Evolutionary conservation across 2,797 vertebrate genomes (phyloP), one percentile per base, ranked within the genome.

Genomic region (Synanceia verrucosa): DNA sequence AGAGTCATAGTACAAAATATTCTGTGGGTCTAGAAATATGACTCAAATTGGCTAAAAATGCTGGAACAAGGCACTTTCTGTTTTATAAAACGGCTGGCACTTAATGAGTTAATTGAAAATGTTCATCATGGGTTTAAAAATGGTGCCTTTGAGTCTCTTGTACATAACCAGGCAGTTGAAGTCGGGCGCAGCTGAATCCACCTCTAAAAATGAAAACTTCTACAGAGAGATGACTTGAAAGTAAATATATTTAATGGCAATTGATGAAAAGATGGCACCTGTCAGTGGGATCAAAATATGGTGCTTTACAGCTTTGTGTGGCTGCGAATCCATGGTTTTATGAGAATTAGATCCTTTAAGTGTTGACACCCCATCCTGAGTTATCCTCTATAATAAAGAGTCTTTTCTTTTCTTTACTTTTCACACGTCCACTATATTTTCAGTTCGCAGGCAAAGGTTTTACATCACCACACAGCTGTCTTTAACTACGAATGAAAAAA

Each of bases 391-490:
- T 11, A 23, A n/a, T n/a, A n/a, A n/a, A n/a, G n/a, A n/a, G n/a
- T n/a, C n/a, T n/a, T n/a, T n/a, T n/a, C n/a, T n/a, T 65, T 47
- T 55, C 18, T 71, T 78, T 71, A 70, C 46, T 65, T 75, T 61
- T 80, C 72, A 70, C 72, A 71, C 68, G 52, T 81, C 48, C 51
- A 64, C 57, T 34, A 50, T 46, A 62, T 75, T 65, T 73, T 12
- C n/a, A 72, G 57, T 74, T 57, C 14, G 55, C 59, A 12, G 61
- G 28, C 67, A 75, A 86, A 73, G 51, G 77, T 82, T 86, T 84
- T n/a, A 69, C 68, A 84, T 85, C 59, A 64, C 47, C 39, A 13
- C 73, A 70, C 82, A 84, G 70, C 78, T 84, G 79, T 76, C 67
- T 79, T 76, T 74, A 65, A 78, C 70, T 72, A 65, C 46, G 64